Evolutionary conservation across 1,140 invertebrate species (phyloP), one percentile per base, ranked within the genome.

Genomic region (Agrilus planipennis): DNA sequence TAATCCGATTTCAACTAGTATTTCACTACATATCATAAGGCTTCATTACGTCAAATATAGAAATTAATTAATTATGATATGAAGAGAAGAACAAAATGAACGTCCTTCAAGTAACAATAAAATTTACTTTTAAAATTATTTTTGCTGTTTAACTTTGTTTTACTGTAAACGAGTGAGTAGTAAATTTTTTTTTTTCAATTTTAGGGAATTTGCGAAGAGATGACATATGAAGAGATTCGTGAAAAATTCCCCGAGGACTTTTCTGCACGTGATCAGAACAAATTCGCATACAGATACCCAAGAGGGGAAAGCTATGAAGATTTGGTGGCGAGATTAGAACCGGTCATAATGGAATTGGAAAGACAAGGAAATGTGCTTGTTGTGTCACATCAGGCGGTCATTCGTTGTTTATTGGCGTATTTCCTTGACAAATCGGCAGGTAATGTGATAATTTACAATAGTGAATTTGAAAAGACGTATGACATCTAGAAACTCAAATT

Each of bases 311-410:
- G 87, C 57, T 98, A 98, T 57, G 92, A 96, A 61, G 94, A 98
- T 71, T 70, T 98, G 35, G 92, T 98, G 3, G 89, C 90, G 4
- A 64, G 94, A 11, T 68, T 98, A 29, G 94, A 98, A 63, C 93
- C 93, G 0, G 93, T 98, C 20, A 97, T 98, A 45, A 98, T 98
- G 94, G 95, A 99, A 68, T 64, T 99, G 46, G 95, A 99, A 66
- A 68, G 93, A 31, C 94, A 99, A 68, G 91, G 92, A 36, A 98
- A 99, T 68, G 93, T 99, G 17, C 70, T 99, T 41, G 94, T 99
- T 1, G 87, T 99, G 3, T 92, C 88, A 7, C 95, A 99, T 69
- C 95, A 99, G 67, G 95, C 96, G 3, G 94, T 99, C 25, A 71
- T 97, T 41, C 69, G 95, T 16, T 99, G 96, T 64, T 71, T 99